Conservation (phyloP, 1,140 invertebrate species). For the Bombus superbus region DNA sequence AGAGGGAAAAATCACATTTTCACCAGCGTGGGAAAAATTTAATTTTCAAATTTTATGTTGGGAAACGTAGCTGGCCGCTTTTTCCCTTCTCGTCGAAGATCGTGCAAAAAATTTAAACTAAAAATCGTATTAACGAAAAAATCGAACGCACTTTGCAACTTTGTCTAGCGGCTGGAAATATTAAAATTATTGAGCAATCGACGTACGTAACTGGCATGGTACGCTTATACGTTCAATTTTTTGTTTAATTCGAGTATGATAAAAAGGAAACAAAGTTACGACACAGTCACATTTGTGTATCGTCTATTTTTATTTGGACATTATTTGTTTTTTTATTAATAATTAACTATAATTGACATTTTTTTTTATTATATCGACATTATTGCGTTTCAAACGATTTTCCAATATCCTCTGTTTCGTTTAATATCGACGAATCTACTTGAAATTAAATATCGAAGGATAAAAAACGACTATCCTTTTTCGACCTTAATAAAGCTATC, state of each 20-base stretch:
- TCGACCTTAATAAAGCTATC: neutral
- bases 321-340: neutral
- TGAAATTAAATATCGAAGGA: neutral
- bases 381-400: neutral
- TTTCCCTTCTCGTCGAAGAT: neutral
- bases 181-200: neutral
- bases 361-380: too few species aligned
- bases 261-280: neutral
- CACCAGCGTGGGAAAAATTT: constrained; percentile 5
- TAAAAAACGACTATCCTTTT: neutral
- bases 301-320: neutral
- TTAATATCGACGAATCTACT: neutral
- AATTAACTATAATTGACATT: too few species aligned
- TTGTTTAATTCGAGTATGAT: neutral
- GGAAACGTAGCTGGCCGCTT: neutral
- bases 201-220: neutral
- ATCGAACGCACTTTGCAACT: neutral
- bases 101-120: too few species aligned
- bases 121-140: neutral
- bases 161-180: neutral
- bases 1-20: neutral
- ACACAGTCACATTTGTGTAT: neutral
- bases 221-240: neutral
- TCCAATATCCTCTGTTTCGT: neutral
- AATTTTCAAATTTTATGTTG: constrained; percentile 21